Conservation (phyloP, 2,113 vertebrate genomes). For the Rhinoptilus africanus region DNA sequence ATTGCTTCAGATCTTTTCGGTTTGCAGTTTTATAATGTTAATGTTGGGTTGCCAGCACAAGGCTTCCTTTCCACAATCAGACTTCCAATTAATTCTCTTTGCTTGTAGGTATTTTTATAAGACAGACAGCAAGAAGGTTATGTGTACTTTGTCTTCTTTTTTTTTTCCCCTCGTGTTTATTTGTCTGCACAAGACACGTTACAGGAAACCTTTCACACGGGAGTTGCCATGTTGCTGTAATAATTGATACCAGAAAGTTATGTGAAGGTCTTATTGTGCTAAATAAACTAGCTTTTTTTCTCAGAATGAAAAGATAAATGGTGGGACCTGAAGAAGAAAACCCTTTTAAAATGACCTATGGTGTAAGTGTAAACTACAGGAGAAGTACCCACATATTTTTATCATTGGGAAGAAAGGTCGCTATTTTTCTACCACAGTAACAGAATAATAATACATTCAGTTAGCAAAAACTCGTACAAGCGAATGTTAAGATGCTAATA, state of each 20-base stretch:
- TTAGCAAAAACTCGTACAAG: slow-evolving; percentile 71
- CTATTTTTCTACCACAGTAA: slow-evolving; percentile 65
- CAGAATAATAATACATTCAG: slow-evolving; percentile 68
- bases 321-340: slow-evolving; percentile 49
- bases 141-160: slow-evolving; percentile 32
- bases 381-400: slow-evolving; percentile 68
- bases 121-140: slow-evolving; percentile 21
- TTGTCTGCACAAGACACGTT: slow-evolving; percentile 49
- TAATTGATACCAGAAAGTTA: slow-evolving; percentile 77
- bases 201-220: slow-evolving; percentile 71
- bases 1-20: neutral
- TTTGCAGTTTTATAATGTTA: neutral
- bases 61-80: neutral
- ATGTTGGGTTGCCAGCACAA: neutral
- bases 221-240: slow-evolving; percentile 57
- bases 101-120: slow-evolving; percentile 12
- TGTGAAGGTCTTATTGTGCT: slow-evolving; percentile 75
- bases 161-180: neutral
- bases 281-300: slow-evolving; percentile 68
- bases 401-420: slow-evolving; percentile 61
- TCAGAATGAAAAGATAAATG: slow-evolving; percentile 71
- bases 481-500: slow-evolving; percentile 58
- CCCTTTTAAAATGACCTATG: slow-evolving; percentile 63
- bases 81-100: slow-evolving; percentile 49
- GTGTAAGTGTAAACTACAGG: slow-evolving; percentile 65